Percentiles rank a stretch among this genome's conserved stretches.
Conservation (phyloP, 2,797 vertebrate genomes). For the Pangasius macronema region DNA sequence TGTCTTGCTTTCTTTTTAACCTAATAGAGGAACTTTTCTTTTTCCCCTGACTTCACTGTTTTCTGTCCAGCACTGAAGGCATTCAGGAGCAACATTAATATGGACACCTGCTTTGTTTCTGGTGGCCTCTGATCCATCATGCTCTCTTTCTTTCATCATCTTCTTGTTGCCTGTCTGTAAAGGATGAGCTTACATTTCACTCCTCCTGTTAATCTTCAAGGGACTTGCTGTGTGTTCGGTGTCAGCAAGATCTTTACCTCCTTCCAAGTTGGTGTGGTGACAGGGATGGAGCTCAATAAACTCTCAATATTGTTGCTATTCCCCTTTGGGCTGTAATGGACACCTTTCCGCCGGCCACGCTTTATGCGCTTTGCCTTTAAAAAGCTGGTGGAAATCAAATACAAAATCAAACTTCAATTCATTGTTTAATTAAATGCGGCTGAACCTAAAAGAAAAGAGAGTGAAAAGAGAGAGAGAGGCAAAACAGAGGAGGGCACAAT, state of each 20-base stretch:
- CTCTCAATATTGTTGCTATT: background rate
- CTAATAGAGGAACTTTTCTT: conserved; percentile 43
- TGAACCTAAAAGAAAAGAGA: conserved; percentile 42
- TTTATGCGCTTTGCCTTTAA: background rate
- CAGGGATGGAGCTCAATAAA: conserved; percentile 8
- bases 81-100: conserved; percentile 75
- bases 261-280: background rate
- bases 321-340: conserved; percentile 15
- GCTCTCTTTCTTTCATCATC: conserved; percentile 51
- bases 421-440: conserved; percentile 57
- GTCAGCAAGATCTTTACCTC: conserved; percentile 47
- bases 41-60: conserved; percentile 43
- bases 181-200: conserved; percentile 48
- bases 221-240: conserved; percentile 26
- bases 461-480: conserved; percentile 43
- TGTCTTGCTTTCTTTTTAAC: conserved; percentile 50
- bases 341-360: background rate
- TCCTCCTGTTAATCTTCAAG: conserved; percentile 43
- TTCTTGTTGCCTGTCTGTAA: conserved; percentile 44
- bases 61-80: conserved; percentile 63
- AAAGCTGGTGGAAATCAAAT: conserved; percentile 37
- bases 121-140: conserved; percentile 64
- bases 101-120: conserved; percentile 73
- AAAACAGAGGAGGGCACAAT: conserved; percentile 69
- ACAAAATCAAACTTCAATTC: conserved; percentile 38